These are phyloP conservation scores for Heliconius erato DNA, from an alignment of 2,888 invertebrate species.

Conservation along the genomic window DNA sequence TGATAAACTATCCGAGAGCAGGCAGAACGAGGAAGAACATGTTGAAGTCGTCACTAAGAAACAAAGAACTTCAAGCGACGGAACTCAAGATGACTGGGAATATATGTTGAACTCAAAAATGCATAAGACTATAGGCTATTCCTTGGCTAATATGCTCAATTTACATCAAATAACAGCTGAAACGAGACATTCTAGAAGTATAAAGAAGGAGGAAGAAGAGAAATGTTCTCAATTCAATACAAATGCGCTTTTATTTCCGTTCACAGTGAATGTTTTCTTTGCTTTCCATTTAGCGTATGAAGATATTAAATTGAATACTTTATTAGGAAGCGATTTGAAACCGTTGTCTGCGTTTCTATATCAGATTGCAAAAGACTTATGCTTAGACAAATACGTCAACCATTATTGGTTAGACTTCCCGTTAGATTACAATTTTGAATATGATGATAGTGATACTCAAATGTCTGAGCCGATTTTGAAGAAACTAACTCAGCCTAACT, in stretches of 20 bases:
- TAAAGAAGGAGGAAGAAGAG: conserved; percentile 58
- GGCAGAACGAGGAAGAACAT: conserved; percentile 74
- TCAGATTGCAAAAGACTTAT: conserved; percentile 91
- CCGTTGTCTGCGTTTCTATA: conserved; percentile 90
- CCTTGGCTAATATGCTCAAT: conserved; percentile 77
- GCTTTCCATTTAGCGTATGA: conserved; percentile 96
- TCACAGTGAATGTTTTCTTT: conserved; percentile 91
- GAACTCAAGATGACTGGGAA: conserved; percentile 93
- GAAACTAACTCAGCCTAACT: conserved; percentile 86
- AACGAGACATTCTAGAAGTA: conserved; percentile 46
- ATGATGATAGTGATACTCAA: conserved; percentile 76
- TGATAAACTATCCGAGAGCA: conserved; percentile 83
- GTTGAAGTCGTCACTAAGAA: conserved; percentile 89
- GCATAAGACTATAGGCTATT: conserved; percentile 80
- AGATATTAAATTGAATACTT: conserved; percentile 93
- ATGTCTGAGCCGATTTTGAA: conserved; percentile 85
- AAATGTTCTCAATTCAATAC: conserved; percentile 84
- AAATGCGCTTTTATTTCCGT: conserved; percentile 89
- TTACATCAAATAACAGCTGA: conserved; percentile 58
- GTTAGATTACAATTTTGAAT: conserved; percentile 79
- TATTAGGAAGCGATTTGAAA: conserved; percentile 88
- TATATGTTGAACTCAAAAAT: conserved; percentile 87
- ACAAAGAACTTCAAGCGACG: conserved; percentile 91
- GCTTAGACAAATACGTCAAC: conserved; percentile 88
- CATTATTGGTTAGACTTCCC: conserved; percentile 96